A percentile compares a stretch with the other conserved stretches of the same genome.
These are phyloP conservation scores for Tenualosa ilisha DNA, from an alignment of 2,797 vertebrate genomes.

Conservation along the genomic window DNA sequence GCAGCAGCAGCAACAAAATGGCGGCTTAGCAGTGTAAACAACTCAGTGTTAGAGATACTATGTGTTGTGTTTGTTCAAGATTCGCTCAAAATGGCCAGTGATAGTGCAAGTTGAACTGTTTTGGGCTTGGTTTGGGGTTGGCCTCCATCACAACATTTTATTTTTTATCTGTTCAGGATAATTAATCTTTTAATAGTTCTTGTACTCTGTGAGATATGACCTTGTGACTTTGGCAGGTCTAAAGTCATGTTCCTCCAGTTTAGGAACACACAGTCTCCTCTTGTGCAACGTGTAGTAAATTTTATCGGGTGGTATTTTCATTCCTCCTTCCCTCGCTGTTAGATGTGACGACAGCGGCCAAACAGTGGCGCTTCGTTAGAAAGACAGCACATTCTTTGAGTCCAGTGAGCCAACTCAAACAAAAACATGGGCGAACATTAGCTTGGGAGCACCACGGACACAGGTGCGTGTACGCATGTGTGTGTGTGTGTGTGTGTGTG, in stretches of 20 bases:
- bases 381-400: not conserved
- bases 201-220: not conserved
- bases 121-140: not conserved
- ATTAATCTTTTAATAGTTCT: not conserved
- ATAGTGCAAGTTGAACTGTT: not conserved
- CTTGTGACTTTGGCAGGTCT: not conserved
- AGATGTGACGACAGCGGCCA: constrained; percentile 13
- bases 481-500: not conserved
- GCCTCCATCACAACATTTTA: not conserved
- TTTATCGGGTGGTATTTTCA: not conserved
- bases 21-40: not conserved
- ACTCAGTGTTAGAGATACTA: not conserved
- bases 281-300: not conserved
- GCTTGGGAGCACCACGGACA: not conserved
- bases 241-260: not conserved
- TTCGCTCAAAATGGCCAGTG: not conserved
- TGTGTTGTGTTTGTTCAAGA: not conserved
- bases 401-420: not conserved
- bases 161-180: too few relatives aligned
- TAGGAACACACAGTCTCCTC: not conserved
- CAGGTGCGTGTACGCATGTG: not conserved
- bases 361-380: not conserved
- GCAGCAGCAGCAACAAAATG: constrained; percentile 21
- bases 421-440: not conserved
- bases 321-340: not conserved